Base-by-base conservation (phyloP, 1,140 invertebrate species). In the Temnothorax nylanderi region DNA sequence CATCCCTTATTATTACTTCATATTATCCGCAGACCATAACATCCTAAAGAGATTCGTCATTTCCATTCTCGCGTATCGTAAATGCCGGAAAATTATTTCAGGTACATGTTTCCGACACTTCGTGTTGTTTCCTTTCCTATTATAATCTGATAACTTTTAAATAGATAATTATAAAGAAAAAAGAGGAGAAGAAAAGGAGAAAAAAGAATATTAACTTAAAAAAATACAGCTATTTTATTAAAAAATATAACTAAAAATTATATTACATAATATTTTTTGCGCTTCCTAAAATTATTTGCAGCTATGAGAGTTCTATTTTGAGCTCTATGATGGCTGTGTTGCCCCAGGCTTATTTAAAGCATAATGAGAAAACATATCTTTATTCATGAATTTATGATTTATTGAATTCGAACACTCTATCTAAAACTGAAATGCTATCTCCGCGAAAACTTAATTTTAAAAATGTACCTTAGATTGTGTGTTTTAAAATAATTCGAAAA, bases 41-140 rank as follows among this genome's bases (percentile, higher is more conserved):
- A 58, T 7, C 60, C 37, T 13, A 49, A 75, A 37, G 16, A 86
- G 76, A 56, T 16, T 26, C 49, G 26, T 82, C 72, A 16, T 80
- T 87, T 84, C 86, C 21, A 54, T 69, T 76, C 78, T 85, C 1
- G 78, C 47, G 78, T 67, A 76, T 87, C 85, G 47, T 87, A 89
- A 89, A 89, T 58, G 78, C 21, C 47, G 3, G 26, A 26, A 26
- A 26, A 26, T 26, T 26, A 26, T 26, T 26, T 26, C 26, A 26
- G 26, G 26, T 26, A 26, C 26, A 0, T 26, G 26, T 26, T 26
- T 16, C 21, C 60, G 32, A 74, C 8, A 1, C 26, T 26, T 1
- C 26, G 32, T 60, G 62, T 80, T 76, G 60, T 76, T 69, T 86
- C 26, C 65, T 75, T 44, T 26, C 8, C 37, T 11, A 32, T 69